phyloP scores from a whole-genome alignment of 1,140 invertebrate genomes.

The Pachypsylla venusta region DNA sequence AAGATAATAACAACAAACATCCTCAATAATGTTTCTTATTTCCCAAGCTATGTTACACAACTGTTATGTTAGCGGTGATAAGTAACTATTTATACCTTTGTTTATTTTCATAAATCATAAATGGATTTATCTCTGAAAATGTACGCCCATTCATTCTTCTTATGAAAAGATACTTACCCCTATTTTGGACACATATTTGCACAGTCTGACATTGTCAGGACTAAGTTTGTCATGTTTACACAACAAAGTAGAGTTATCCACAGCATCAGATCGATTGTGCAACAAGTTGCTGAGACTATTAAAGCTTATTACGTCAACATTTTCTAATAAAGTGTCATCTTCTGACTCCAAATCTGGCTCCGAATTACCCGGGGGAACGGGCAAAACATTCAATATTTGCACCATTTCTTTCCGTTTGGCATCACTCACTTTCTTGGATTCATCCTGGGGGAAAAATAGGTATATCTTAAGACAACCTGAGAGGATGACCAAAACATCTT shows the following conservation, averaged over 20 bases:
- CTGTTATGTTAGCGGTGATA: no score
- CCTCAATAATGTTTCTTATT: no score
- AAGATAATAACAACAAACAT: no score
- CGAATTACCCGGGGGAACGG: slow-evolving; percentile 11
- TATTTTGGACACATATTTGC: slow-evolving; percentile 20
- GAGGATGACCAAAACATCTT: no score
- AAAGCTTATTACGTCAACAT: not conserved
- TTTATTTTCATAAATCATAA: no score
- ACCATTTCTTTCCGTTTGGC: slow-evolving; percentile 16
- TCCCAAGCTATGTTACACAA: no score
- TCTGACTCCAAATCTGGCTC: no score
- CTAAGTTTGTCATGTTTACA: slow-evolving; percentile 22
- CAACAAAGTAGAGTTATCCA: slow-evolving; percentile 20
- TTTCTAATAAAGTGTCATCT: not conserved
- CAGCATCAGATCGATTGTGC: slow-evolving; percentile 9
- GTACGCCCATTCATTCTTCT: no score
- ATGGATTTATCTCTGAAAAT: no score
- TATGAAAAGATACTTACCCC: slow-evolving; percentile 17
- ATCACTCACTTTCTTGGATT: slow-evolving; percentile 3
- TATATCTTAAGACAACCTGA: no score
- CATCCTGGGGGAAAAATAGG: not conserved
- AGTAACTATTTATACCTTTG: no score
- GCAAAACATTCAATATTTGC: slow-evolving; percentile 9
- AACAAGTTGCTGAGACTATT: not conserved
- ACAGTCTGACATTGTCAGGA: slow-evolving; percentile 18